Percentiles rank a stretch among this genome's conserved stretches.
phyloP scores from a whole-genome alignment of 2,797 vertebrate species.

The Sebastolobus altivelis region DNA sequence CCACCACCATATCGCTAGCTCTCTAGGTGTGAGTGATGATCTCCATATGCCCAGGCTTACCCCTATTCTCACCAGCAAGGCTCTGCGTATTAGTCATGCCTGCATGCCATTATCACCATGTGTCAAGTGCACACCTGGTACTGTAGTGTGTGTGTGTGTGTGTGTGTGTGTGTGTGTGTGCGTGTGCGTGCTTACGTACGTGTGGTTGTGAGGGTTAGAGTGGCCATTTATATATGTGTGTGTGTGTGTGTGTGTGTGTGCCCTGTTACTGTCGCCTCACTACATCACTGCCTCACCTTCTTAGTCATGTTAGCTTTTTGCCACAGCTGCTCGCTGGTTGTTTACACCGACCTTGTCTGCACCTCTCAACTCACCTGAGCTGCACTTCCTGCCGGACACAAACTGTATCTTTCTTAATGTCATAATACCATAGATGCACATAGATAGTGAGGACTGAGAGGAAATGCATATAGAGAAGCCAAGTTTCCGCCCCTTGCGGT shows the following conservation, averaged over 20 bases:
- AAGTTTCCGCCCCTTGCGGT: too few species aligned
- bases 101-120: constrained; percentile 59
- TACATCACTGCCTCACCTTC: constrained; percentile 41
- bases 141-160: not conserved
- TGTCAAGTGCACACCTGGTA: constrained; percentile 66
- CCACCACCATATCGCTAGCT: constrained; percentile 39
- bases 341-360: constrained; percentile 53
- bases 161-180: constrained; percentile 4
- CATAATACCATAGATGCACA: not conserved
- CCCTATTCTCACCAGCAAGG: constrained; percentile 46
- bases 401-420: constrained; percentile 15
- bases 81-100: constrained; percentile 62
- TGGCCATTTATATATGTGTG: not conserved
- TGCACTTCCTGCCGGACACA: constrained; percentile 35
- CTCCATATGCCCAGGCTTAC: constrained; percentile 66
- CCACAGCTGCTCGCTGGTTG: constrained; percentile 58
- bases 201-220: constrained; percentile 17
- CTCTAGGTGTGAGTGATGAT: constrained; percentile 71
- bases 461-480: not conserved
- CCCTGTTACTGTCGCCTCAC: constrained; percentile 1
- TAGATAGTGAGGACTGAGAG: not conserved
- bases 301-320: constrained; percentile 22
- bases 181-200: constrained; percentile 2
- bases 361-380: constrained; percentile 27
- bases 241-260: not conserved